Percentiles rank a stretch among this genome's conserved stretches.
phyloP scores from a whole-genome alignment of 2,797 vertebrate species.

The Tiaroga cobitis region DNA sequence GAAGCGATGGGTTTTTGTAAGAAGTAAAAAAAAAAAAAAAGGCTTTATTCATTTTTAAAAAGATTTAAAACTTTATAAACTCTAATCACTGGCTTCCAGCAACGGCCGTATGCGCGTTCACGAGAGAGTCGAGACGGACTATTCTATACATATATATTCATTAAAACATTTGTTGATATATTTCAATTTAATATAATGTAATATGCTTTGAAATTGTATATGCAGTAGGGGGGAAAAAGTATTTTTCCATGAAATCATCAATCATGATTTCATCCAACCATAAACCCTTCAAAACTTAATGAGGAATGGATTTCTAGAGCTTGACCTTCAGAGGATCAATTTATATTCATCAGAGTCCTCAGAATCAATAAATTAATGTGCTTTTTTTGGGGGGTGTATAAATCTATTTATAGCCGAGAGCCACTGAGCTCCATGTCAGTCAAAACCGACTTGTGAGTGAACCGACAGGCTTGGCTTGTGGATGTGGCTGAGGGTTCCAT shows the following conservation, averaged over 20 bases:
- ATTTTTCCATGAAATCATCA: neutral
- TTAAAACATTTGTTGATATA: too few relatives aligned
- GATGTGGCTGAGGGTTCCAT: conserved; percentile 44
- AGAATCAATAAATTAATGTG: conserved; percentile 6
- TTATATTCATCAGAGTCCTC: conserved; percentile 20
- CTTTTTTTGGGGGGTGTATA: neutral
- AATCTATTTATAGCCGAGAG: conserved; percentile 17
- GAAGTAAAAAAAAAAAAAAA: too few relatives aligned
- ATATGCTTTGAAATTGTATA: neutral
- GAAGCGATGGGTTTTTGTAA: too few relatives aligned
- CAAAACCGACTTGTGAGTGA: conserved; percentile 13
- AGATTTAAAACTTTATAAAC: too few relatives aligned
- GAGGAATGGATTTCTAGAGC: neutral
- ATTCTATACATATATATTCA: too few relatives aligned
- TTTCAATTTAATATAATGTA: neutral
- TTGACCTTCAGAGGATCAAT: conserved; percentile 10
- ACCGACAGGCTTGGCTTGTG: conserved; percentile 39
- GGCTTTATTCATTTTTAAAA: too few relatives aligned
- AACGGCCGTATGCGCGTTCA: too few relatives aligned
- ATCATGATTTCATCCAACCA: conserved; percentile 8
- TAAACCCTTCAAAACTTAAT: conserved; percentile 1
- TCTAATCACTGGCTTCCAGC: too few relatives aligned
- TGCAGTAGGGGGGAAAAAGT: neutral
- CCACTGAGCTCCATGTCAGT: conserved; percentile 13
- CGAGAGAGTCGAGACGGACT: too few relatives aligned